Conservation (phyloP, 2,888 invertebrate species). For the Cancer borealis region DNA sequence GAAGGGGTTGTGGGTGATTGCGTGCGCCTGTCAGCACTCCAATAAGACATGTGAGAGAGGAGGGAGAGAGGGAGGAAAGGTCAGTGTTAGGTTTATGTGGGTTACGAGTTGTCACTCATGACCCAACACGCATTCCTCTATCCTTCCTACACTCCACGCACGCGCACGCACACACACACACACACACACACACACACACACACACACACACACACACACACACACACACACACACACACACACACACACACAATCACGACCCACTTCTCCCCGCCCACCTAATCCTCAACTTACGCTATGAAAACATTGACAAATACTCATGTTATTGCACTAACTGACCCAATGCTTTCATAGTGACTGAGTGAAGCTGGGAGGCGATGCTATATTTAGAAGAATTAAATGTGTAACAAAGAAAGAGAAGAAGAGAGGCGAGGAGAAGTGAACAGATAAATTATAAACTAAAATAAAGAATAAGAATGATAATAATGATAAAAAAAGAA, state of each 20-base stretch:
- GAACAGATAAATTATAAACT: neutral
- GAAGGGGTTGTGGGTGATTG: neutral
- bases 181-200: conserved; percentile 44
- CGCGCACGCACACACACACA: neutral
- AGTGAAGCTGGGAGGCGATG: neutral
- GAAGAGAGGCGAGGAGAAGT: neutral
- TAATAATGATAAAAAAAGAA: neutral
- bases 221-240: conserved; percentile 38
- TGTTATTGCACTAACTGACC: neutral
- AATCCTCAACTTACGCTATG: neutral
- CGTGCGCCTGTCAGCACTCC: neutral
- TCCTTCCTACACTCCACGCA: neutral
- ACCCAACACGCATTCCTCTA: conserved; percentile 8
- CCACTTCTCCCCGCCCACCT: too few species aligned
- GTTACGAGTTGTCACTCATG: conserved; percentile 5
- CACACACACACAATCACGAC: neutral
- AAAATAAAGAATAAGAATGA: neutral
- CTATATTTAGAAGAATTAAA: neutral
- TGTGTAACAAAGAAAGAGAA: neutral
- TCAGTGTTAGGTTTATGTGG: neutral
- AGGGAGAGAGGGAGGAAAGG: neutral
- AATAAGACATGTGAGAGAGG: neutral
- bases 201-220: neutral
- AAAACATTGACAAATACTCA: neutral
- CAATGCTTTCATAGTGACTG: neutral